Evolutionary conservation across 2,113 vertebrate genomes (phyloP), one percentile per base, ranked within the genome.

Genomic region (Dasyornis broadbenti): DNA sequence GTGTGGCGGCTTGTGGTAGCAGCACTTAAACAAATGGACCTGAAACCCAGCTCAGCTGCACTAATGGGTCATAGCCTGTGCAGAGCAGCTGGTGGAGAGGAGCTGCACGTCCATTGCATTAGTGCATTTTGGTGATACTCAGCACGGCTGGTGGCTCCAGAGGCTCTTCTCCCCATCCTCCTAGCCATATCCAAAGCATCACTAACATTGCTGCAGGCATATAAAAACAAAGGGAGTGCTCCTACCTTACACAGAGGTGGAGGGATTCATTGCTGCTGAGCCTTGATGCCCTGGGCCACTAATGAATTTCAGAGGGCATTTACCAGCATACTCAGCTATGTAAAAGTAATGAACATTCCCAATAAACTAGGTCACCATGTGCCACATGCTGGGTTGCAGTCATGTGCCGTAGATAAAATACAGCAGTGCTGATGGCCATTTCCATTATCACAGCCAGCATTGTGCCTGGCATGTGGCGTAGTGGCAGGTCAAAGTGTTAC

Each of bases 21-120:
- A 93, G 89, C 95, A 93, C 89, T 96, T 93, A 90, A 85, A 92
- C 85, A 94, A 92, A 96, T 92, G 88, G 86, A 17, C n/a, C 75
- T 82, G 88, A 90, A 90, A 73, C 85, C 7, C 92, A 82, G 68
- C 54, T 94, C 69, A 52, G 88, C 65, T 53, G 49, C 9, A 2
- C 40, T 94, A 85, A 92, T 93, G 91, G 89, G 30, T 81, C 9
- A 0, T 52, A 12, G 50, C 65, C 77, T 4, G 0, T 5, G 33
- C 14, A n/a, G 71, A 81, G 89, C 92, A 92, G 94, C 92, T 83
- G 92, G 31, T 86, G 87, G 54, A 89, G 68, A n/a, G 79, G 44
- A 89, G 71, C 91, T 71, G 30, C 23, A 3, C 3, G 3, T 37
- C 56, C 68, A 8, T 14, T 23, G 64, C 78, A 75, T 94, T 95